phyloP scores from a whole-genome alignment of 1,140 invertebrate species.

The Lordiphosa clarofinis region DNA sequence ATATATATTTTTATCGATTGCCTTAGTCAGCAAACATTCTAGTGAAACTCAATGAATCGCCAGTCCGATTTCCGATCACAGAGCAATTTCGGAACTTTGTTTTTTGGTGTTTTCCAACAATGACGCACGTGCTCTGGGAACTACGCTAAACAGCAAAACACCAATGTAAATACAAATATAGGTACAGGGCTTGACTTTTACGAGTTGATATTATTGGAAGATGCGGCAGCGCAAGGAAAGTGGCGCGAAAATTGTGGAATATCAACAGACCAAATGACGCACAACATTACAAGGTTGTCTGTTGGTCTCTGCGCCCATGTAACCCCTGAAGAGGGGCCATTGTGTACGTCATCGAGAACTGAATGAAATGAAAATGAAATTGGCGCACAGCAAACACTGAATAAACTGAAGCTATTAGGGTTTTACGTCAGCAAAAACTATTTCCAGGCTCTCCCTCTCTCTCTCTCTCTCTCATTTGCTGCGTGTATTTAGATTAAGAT shows the following conservation, averaged over 20 bases:
- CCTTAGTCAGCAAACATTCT: slow-evolving; percentile 23
- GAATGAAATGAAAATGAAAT: slow-evolving; percentile 57
- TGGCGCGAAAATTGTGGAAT: slow-evolving; percentile 15
- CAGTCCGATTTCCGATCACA: too few species aligned
- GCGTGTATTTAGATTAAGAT: slow-evolving; percentile 61
- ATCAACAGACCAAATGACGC: slow-evolving; percentile 54
- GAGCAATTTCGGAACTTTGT: background rate
- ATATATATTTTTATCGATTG: background rate
- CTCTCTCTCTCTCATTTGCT: slow-evolving; percentile 8
- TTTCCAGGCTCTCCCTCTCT: slow-evolving; percentile 21
- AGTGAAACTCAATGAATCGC: slow-evolving; percentile 7
- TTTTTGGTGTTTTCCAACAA: slow-evolving; percentile 12
- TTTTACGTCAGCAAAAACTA: slow-evolving; percentile 45
- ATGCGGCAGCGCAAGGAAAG: slow-evolving; percentile 20
- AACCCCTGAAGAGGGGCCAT: slow-evolving; percentile 21
- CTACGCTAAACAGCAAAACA: background rate
- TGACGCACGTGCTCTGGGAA: slow-evolving; percentile 28
- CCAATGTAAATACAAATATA: background rate
- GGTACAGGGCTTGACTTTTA: slow-evolving; percentile 25
- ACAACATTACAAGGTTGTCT: slow-evolving; percentile 70
- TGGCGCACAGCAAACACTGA: slow-evolving; percentile 4
- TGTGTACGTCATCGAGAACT: slow-evolving; percentile 59
- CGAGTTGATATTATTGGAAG: slow-evolving; percentile 32
- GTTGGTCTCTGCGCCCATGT: slow-evolving; percentile 32
- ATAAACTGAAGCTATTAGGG: slow-evolving; percentile 6